A percentile compares a stretch with the other conserved stretches of the same genome.
Evolutionary conservation across 2,888 invertebrate species (phyloP).

Genomic region (Agrochola lychnidis): DNA sequence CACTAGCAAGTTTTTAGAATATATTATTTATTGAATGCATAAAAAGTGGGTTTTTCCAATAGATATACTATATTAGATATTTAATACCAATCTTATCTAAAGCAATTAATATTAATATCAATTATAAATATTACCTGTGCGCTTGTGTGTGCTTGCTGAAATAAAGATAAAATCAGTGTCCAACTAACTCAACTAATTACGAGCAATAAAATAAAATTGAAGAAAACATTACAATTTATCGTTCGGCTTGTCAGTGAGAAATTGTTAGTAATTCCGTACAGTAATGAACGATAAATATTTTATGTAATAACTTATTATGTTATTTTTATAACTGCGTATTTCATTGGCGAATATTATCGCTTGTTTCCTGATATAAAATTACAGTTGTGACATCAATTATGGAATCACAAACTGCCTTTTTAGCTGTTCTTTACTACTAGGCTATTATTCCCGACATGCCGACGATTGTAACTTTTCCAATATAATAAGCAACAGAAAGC

Average conservation of each 20-base stretch:
- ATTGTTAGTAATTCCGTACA: constrained; percentile 17
- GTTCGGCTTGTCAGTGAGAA: constrained; percentile 24
- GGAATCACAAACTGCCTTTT: constrained; percentile 9
- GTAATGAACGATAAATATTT: constrained; percentile 37
- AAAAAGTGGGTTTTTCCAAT: not conserved
- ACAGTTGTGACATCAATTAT: constrained; percentile 46
- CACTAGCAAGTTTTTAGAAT: not conserved
- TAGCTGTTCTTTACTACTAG: constrained; percentile 12
- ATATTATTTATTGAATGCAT: not conserved
- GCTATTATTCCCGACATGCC: constrained; percentile 2
- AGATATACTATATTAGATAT: not conserved
- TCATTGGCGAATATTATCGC: constrained; percentile 24
- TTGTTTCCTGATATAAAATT: constrained; percentile 35
- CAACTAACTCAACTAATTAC: constrained; percentile 1
- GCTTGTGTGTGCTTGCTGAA: not conserved
- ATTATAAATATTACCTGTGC: constrained; percentile 3
- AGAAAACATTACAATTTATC: constrained; percentile 21
- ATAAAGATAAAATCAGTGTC: not conserved
- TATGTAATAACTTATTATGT: constrained; percentile 28
- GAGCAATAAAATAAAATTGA: constrained; percentile 15
- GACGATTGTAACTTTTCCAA: not conserved
- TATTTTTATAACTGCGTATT: constrained; percentile 41
- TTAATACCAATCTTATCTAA: not conserved
- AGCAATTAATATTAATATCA: constrained; percentile 5
- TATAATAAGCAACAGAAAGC: not conserved